Base-by-base conservation (phyloP, 2,797 vertebrate genomes). In the Malacoctenus gilli region DNA sequence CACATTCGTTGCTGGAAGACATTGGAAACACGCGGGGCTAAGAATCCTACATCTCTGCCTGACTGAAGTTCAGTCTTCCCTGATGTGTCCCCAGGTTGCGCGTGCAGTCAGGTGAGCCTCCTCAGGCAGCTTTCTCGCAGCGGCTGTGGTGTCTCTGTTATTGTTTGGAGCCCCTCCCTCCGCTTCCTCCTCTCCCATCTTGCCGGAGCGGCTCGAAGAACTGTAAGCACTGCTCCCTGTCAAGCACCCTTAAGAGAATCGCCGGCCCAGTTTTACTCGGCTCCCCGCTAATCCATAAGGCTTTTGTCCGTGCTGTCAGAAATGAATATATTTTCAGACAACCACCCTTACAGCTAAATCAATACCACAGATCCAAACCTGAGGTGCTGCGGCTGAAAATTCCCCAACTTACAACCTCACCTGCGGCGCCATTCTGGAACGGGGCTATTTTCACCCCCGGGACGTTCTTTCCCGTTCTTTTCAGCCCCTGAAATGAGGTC, bases 401-500 rank as follows among this genome's bases (percentile, higher is more conserved):
- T 25, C 37, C 34, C 20, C 8, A 20, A 3, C 10, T 22, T n/a
- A 22, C 20, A 35, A 14, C 55, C 57, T 22, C 4, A 28, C 32
- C 36, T 47, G 6, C 2, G 16, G 30, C 47, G 42, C 34, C 10
- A 25, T 49, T 74, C 16, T 52, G 16, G 61, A 57, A 49, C 44
- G 50, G 30, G 1, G 35, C 43, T 58, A 8, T 58, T 63, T 64
- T 44, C 46, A 59, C 16, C 34, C 28, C 36, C 49, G 48, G 39
- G 41, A 49, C 65, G 68, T 35, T 61, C 50, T 25, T 37, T 60
- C 28, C 7, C 4, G 5, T 35, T 66, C 59, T 57, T 68, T 75
- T 83, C 62, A 69, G 28, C 5, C 2, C 59, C 40, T 72, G 61
- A 67, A 80, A 87, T 79, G 32, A 65, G 55, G 66, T 73, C 57